Percentiles rank a stretch among this genome's conserved stretches.
phyloP scores from a whole-genome alignment of 1,140 invertebrate genomes.

The Danaus melanippus region DNA sequence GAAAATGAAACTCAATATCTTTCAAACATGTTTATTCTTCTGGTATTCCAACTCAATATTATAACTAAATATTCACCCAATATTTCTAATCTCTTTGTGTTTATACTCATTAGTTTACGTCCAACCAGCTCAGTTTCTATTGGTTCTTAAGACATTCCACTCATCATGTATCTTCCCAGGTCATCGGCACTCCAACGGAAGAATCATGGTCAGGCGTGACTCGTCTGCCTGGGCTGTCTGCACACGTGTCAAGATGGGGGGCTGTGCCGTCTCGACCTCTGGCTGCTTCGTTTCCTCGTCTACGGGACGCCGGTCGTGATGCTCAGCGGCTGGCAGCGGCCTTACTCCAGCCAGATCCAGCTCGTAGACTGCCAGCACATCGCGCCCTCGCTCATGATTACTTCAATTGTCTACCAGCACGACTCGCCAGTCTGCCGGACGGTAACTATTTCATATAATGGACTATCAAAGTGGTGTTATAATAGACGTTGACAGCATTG shows the following conservation, averaged over 20 bases:
- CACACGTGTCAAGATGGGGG: conserved; percentile 78
- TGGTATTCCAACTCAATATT: too few species aligned
- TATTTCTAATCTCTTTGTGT: too few species aligned
- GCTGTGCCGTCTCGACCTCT: conserved; percentile 85
- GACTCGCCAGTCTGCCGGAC: conserved; percentile 91
- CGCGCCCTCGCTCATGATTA: conserved; percentile 92
- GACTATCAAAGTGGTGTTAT: not conserved
- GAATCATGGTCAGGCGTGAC: conserved; percentile 92
- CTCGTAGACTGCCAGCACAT: conserved; percentile 88
- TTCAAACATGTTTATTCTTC: too few species aligned
- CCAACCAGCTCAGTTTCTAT: too few species aligned
- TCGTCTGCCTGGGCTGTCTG: conserved; percentile 87
- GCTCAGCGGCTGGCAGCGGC: conserved; percentile 89
- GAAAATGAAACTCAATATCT: too few species aligned
- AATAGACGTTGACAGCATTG: not conserved
- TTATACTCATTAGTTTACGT: too few species aligned
- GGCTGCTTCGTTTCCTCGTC: conserved; percentile 88
- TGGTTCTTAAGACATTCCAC: too few species aligned
- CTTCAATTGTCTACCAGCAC: conserved; percentile 87
- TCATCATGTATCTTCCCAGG: conserved; percentile 58
- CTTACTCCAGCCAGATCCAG: conserved; percentile 91
- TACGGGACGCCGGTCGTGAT: conserved; percentile 87
- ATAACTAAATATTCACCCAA: too few species aligned
- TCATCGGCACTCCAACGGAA: conserved; percentile 93
- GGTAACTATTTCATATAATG: conserved; percentile 73